Evolutionary conservation across 2,113 vertebrate species (phyloP), one percentile per base, ranked within the genome.

Genomic region (Murina feae): DNA sequence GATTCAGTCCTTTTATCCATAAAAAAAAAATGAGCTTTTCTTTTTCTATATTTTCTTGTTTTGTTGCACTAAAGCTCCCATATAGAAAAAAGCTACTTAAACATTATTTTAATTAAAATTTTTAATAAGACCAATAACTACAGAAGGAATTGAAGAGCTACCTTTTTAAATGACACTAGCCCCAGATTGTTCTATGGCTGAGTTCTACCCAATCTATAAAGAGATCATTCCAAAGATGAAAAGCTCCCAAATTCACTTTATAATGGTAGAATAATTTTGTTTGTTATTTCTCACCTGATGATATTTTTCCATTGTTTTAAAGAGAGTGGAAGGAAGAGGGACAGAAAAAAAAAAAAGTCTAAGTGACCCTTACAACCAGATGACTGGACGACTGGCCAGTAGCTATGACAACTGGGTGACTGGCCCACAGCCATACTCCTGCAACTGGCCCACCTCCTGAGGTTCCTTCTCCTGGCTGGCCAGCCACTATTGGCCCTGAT

Each of bases 151-250:
- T 44, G 39, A 63, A 80, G 42, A 32, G 35, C 13, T 84, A 44
- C 53, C 23, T 44, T 80, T 63, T 89, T 79, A 55, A 84, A 44
- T 20, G 12, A 58, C 60, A 76, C 35, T 80, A 42, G 37, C n/a
- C 55, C 42, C 12, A 81, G 37, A 74, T 13, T 79, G n/a, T 75
- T 79, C 63, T 12, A 74, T 5, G 37, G 23, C 37, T 74, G 17
- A 86, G 23, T 86, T 94, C 68, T 82, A 79, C 11, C 58, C 49
- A 84, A 69, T 60, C 81, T 86, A 55, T 89, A 23, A 51, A 84
- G 55, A 88, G 16, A 68, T 88, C n/a, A 80, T 76, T 86, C 79
- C 51, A 94, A 85, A 91, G 21, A 86, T 32, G 60, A 85, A 94
- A 86, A 79, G 9, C n/a, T 91, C 30, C n/a, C 39, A 42, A 68